phyloP scores from a whole-genome alignment of 2,888 invertebrate species.

The Tiliacea aurago region DNA sequence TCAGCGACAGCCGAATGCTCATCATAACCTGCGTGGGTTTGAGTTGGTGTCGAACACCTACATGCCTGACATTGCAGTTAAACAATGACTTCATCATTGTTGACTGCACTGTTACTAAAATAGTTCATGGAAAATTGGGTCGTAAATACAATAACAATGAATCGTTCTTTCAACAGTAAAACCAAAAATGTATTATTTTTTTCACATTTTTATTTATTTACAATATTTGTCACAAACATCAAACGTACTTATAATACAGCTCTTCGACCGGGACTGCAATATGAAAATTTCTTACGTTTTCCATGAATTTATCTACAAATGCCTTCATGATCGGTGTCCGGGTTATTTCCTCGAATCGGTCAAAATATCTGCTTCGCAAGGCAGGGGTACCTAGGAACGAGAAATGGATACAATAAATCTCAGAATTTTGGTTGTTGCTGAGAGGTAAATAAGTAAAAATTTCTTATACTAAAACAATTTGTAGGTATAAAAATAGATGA shows the following conservation, averaged over 20 bases:
- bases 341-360: constrained; percentile 47
- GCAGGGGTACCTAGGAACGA: constrained; percentile 27
- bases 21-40: background rate
- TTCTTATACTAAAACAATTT: background rate
- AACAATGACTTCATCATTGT: too few species aligned
- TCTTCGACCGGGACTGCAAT: constrained; percentile 38
- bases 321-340: constrained; percentile 36
- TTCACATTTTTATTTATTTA: constrained; percentile 15
- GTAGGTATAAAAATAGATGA: too few species aligned
- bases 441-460: background rate
- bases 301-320: constrained; percentile 41
- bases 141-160: background rate
- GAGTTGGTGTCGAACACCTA: too few species aligned
- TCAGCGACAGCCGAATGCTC: too few species aligned
- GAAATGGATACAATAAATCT: background rate
- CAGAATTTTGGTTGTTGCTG: too few species aligned
- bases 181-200: background rate
- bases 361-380: constrained; percentile 31
- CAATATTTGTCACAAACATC: background rate
- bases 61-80: background rate
- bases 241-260: constrained; percentile 46
- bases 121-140: background rate
- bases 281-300: constrained; percentile 35
- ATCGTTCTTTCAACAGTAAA: too few species aligned
- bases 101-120: background rate